A percentile compares a stretch with the other conserved stretches of the same genome.
These are phyloP conservation scores for Avahi laniger DNA, from an alignment of 2,797 vertebrate genomes.

Conservation along the genomic window DNA sequence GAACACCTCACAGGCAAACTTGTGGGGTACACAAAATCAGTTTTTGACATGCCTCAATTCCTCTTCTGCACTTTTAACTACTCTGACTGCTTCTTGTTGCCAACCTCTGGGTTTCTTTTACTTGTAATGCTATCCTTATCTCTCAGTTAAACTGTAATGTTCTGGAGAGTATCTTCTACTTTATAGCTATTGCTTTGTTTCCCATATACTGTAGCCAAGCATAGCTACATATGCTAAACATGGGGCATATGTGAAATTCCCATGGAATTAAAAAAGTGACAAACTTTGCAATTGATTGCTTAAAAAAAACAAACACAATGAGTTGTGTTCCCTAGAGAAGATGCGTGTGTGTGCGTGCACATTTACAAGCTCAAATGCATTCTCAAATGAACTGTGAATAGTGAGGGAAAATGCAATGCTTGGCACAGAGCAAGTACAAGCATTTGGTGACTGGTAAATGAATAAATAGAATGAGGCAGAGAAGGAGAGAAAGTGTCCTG, in stretches of 20 bases:
- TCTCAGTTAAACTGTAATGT: background rate
- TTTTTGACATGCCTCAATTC: background rate
- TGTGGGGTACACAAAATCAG: background rate
- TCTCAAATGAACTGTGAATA: background rate
- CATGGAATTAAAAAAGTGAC: slow-evolving; percentile 18
- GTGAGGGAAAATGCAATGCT: background rate
- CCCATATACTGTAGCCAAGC: background rate
- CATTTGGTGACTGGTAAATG: background rate
- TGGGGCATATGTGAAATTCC: background rate
- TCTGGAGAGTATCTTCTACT: background rate
- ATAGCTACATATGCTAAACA: background rate
- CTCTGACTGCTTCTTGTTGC: background rate
- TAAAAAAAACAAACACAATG: background rate
- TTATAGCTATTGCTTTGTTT: background rate
- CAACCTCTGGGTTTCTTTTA: background rate
- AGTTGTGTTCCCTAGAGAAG: background rate
- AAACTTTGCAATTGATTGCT: background rate
- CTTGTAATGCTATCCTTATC: background rate
- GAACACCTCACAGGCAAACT: slow-evolving; percentile 1
- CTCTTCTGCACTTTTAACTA: slow-evolving; percentile 29
- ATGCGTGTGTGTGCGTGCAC: background rate
- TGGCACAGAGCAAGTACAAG: background rate
- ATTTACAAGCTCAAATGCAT: background rate
- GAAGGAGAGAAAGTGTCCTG: background rate
- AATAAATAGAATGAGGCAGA: slow-evolving; percentile 28